phyloP scores from a whole-genome alignment of 2,113 vertebrate species.

The Sylvietta virens region DNA sequence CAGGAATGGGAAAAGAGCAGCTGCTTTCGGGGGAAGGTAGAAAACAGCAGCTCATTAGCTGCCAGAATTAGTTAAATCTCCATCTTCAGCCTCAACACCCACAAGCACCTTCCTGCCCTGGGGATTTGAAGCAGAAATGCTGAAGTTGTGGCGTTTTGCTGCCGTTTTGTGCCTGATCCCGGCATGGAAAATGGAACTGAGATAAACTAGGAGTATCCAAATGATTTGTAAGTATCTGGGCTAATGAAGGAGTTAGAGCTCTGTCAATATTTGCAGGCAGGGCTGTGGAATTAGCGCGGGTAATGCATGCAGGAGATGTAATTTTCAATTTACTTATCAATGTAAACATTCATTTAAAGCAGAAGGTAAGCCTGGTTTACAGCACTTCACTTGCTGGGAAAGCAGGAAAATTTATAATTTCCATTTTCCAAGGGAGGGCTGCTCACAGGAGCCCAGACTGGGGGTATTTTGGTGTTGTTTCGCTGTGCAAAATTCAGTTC shows the following conservation, averaged over 20 bases:
- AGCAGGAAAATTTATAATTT: background rate
- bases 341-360: conserved; percentile 47
- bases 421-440: background rate
- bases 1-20: background rate
- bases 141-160: background rate
- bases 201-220: background rate
- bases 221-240: conserved; percentile 12
- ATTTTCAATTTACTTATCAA: conserved; percentile 43
- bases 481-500: background rate
- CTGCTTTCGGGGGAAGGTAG: background rate
- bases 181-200: background rate
- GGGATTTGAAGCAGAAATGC: background rate
- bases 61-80: background rate
- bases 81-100: accelerated
- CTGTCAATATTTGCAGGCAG: conserved; percentile 46
- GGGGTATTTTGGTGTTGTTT: background rate
- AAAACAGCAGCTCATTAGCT: background rate
- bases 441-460: background rate
- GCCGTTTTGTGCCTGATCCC: background rate
- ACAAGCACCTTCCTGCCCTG: background rate
- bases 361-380: background rate
- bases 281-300: background rate
- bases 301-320: background rate
- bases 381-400: background rate
- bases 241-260: conserved; percentile 36